phyloP scores from a whole-genome alignment of 2,797 vertebrate species.

The Lagocephalus sceleratus region DNA sequence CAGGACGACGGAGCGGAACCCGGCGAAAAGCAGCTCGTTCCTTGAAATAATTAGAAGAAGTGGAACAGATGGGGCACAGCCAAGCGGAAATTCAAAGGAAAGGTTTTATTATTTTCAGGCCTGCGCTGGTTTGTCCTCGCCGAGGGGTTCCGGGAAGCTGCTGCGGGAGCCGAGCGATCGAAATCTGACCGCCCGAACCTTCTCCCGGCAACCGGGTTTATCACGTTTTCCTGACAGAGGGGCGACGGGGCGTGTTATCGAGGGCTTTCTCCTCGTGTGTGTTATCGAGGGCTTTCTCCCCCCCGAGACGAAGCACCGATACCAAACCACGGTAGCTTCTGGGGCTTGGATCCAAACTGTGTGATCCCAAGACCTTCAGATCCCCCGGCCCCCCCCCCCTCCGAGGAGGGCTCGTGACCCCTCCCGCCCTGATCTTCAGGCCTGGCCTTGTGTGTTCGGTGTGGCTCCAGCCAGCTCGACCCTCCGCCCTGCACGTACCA shows the following conservation, averaged over 20 bases:
- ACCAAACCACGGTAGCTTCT: neutral
- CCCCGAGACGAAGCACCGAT: too few relatives aligned
- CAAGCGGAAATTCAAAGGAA: neutral
- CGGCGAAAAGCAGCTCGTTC: neutral
- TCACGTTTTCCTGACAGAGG: too few relatives aligned
- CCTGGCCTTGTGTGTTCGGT: slow-evolving; percentile 16
- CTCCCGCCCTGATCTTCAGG: slow-evolving; percentile 17
- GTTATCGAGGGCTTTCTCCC: too few relatives aligned
- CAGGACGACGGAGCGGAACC: neutral
- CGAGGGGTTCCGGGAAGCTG: neutral
- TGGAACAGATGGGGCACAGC: neutral
- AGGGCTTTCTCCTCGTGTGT: too few relatives aligned
- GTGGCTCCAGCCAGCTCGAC: slow-evolving; percentile 38
- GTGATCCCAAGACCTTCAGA: neutral
- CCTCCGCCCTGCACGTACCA: slow-evolving; percentile 61
- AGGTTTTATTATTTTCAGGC: neutral
- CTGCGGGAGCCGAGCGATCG: neutral
- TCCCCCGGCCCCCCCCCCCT: neutral
- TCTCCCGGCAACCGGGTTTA: neutral
- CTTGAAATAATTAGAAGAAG: too few relatives aligned
- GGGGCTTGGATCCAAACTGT: neutral
- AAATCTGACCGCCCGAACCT: neutral
- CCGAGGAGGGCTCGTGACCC: neutral
- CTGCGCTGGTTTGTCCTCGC: neutral
- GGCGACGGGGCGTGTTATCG: too few relatives aligned